Conservation (phyloP, 2,888 invertebrate genomes). For the Listrodromus nycthemerus region DNA sequence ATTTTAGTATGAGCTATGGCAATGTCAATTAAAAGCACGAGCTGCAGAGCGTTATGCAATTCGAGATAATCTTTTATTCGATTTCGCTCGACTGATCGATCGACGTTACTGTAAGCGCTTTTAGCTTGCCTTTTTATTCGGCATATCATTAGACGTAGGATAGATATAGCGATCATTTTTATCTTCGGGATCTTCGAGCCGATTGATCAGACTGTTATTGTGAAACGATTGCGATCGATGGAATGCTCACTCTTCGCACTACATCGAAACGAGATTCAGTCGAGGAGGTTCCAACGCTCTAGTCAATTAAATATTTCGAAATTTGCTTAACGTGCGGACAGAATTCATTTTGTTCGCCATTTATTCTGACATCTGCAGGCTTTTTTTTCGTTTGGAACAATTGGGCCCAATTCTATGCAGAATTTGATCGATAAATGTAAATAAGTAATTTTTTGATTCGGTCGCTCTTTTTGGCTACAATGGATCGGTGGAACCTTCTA, state of each 20-base stretch:
- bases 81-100: constrained; percentile 32
- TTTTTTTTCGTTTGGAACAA: neutral
- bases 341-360: neutral
- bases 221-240: constrained; percentile 38
- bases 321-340: neutral
- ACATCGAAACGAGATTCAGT: constrained; percentile 53
- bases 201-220: constrained; percentile 25
- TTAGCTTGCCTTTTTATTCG: constrained; percentile 69
- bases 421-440: neutral
- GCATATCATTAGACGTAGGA: constrained; percentile 70
- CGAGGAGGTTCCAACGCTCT: constrained; percentile 26
- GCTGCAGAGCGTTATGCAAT: constrained; percentile 10
- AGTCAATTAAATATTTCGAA: constrained; percentile 1
- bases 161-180: constrained; percentile 33
- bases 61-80: constrained; percentile 15
- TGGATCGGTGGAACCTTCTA: constrained; percentile 11
- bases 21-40: constrained; percentile 58
- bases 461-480: constrained; percentile 3
- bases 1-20: constrained; percentile 33
- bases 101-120: constrained; percentile 53
- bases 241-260: constrained; percentile 55
- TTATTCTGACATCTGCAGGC: neutral
- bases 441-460: neutral
- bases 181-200: constrained; percentile 13
- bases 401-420: neutral